Percentiles rank a stretch among this genome's conserved stretches.
Evolutionary conservation across 2,888 invertebrate genomes (phyloP).

Genomic region (Pterostichus niger): DNA sequence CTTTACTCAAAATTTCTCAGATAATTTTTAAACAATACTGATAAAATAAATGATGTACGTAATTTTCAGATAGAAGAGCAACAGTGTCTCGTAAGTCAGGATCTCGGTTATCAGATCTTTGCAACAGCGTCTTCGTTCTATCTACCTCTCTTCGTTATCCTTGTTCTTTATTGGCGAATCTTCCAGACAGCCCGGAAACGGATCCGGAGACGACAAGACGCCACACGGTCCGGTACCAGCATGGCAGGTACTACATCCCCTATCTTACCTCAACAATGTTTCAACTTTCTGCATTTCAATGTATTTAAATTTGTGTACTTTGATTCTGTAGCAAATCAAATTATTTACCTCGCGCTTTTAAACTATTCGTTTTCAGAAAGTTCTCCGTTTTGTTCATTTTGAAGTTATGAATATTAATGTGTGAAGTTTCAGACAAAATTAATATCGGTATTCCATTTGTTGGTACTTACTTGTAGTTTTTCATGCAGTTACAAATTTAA

Average conservation of each 20-base stretch:
- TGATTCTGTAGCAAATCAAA: slow-evolving; percentile 30
- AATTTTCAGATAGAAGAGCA: slow-evolving; percentile 79
- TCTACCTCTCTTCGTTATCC: slow-evolving; percentile 91
- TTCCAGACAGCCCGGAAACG: slow-evolving; percentile 93
- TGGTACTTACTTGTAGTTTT: background rate
- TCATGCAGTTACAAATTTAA: slow-evolving; percentile 2
- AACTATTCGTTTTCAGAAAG: slow-evolving; percentile 39
- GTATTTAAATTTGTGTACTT: slow-evolving; percentile 48
- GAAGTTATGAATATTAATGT: slow-evolving; percentile 46
- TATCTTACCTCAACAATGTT: slow-evolving; percentile 34
- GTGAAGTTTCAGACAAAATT: slow-evolving; percentile 13
- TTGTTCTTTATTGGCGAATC: slow-evolving; percentile 94
- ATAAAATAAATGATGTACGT: background rate
- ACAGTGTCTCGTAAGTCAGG: slow-evolving; percentile 90
- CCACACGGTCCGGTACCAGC: slow-evolving; percentile 71
- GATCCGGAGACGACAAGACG: slow-evolving; percentile 84
- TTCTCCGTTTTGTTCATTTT: background rate
- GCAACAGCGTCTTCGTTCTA: slow-evolving; percentile 95
- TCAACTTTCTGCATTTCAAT: slow-evolving; percentile 42
- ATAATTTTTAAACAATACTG: too few species aligned
- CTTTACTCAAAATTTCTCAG: too few species aligned
- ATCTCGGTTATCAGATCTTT: slow-evolving; percentile 91
- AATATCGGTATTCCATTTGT: background rate
- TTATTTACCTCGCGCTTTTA: slow-evolving; percentile 35
- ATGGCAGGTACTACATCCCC: slow-evolving; percentile 40